These are phyloP conservation scores for Saccostrea glomerata DNA, from an alignment of 1,140 invertebrate species.

Conservation along the genomic window DNA sequence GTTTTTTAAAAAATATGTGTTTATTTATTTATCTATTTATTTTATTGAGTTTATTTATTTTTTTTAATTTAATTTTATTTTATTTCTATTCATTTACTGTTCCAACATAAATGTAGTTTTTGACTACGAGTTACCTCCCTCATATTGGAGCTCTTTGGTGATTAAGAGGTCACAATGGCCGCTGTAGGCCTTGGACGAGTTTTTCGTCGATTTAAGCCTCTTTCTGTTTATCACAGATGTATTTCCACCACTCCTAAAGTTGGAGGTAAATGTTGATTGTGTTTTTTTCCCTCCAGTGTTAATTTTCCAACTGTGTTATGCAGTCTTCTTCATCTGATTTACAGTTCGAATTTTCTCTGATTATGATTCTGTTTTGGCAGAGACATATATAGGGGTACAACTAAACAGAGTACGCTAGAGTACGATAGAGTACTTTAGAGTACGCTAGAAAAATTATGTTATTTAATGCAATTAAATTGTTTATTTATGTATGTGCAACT, in stretches of 20 bases:
- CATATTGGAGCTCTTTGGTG: background rate
- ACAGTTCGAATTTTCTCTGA: background rate
- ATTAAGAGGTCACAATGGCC: constrained; percentile 11
- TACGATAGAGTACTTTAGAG: too few species aligned
- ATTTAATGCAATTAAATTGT: too few species aligned
- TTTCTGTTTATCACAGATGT: background rate
- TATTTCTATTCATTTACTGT: too few species aligned
- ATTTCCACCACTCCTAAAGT: background rate
- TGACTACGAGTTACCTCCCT: background rate
- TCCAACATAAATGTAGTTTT: background rate
- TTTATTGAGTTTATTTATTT: too few species aligned
- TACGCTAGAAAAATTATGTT: too few species aligned
- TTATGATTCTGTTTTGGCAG: too few species aligned
- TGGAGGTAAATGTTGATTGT: background rate
- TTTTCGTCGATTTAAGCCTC: background rate
- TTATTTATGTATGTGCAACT: too few species aligned
- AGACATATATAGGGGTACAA: too few species aligned
- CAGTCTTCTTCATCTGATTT: background rate
- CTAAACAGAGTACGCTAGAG: too few species aligned
- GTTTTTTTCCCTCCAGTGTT: background rate
- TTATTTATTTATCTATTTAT: too few species aligned
- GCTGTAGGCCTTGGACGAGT: constrained; percentile 9
- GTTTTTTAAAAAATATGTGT: too few species aligned
- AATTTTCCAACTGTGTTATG: background rate
- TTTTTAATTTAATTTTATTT: too few species aligned